A percentile compares a stretch with the other conserved stretches of the same genome.
These are phyloP conservation scores for Catharus minimus DNA, from an alignment of 2,113 vertebrate genomes.

Conservation along the genomic window DNA sequence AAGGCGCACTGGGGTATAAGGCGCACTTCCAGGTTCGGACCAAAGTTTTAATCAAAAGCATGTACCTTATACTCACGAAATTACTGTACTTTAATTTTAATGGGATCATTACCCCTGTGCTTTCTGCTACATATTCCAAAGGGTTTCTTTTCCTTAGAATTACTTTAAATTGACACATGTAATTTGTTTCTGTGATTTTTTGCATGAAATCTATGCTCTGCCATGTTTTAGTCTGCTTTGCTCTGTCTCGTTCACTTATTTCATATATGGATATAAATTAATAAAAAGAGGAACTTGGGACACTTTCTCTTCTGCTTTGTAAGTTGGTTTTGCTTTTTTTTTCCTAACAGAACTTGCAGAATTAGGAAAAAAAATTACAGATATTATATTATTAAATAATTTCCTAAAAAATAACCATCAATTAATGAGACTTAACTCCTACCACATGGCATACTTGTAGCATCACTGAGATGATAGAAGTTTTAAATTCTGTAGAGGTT, in stretches of 20 bases:
- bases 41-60: no score
- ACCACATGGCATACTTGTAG: background rate
- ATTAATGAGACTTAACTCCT: background rate
- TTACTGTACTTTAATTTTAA: background rate
- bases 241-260: background rate
- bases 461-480: background rate
- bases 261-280: background rate
- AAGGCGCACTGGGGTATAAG: no score
- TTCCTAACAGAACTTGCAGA: background rate
- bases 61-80: no score
- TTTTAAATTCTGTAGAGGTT: background rate
- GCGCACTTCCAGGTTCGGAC: no score
- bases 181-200: background rate
- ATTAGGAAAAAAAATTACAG: background rate
- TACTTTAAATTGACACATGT: background rate
- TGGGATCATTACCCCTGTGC: background rate
- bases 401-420: background rate
- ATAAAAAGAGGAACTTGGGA: background rate
- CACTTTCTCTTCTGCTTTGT: background rate
- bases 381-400: background rate
- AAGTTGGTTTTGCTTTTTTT: background rate
- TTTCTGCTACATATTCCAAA: background rate
- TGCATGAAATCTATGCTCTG: background rate
- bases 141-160: background rate
- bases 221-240: background rate